A percentile compares a stretch with the other conserved stretches of the same genome.
These are phyloP conservation scores for Decapterus maruadsi DNA, from an alignment of 2,797 vertebrate genomes.

Conservation along the genomic window DNA sequence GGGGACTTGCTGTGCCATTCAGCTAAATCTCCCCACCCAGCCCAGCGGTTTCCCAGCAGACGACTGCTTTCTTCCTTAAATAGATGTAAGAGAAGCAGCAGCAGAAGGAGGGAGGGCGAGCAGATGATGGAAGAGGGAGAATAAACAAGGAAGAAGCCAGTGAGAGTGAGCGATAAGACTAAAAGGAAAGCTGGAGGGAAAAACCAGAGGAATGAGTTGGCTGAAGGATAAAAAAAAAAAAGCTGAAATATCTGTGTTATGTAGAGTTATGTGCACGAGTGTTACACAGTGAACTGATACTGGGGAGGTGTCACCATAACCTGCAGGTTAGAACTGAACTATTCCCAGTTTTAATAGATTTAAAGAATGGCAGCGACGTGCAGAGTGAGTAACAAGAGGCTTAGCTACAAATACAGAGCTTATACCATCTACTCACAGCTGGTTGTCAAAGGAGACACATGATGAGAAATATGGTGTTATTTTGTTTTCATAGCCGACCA, in stretches of 20 bases:
- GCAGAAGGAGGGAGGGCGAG: slow-evolving; percentile 6
- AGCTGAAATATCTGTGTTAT: not conserved
- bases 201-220: slow-evolving; percentile 10
- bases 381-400: no score
- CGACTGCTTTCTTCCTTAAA: slow-evolving; percentile 67
- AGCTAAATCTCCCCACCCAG: slow-evolving; percentile 51
- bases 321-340: no score
- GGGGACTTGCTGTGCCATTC: slow-evolving; percentile 62
- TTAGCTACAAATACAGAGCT: no score
- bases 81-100: slow-evolving; percentile 61
- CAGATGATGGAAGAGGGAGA: not conserved
- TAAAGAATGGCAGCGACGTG: no score
- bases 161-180: slow-evolving; percentile 19
- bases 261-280: not conserved
- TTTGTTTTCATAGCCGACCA: no score
- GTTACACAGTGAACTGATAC: no score
- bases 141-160: slow-evolving; percentile 37
- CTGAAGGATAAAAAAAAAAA: not conserved
- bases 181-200: not conserved
- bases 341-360: no score
- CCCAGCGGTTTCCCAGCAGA: slow-evolving; percentile 66
- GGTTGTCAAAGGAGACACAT: no score
- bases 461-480: no score
- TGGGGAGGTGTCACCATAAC: no score
- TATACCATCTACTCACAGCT: no score